Conservation (phyloP, 2,113 vertebrate species). For the Spilogale gracilis region DNA sequence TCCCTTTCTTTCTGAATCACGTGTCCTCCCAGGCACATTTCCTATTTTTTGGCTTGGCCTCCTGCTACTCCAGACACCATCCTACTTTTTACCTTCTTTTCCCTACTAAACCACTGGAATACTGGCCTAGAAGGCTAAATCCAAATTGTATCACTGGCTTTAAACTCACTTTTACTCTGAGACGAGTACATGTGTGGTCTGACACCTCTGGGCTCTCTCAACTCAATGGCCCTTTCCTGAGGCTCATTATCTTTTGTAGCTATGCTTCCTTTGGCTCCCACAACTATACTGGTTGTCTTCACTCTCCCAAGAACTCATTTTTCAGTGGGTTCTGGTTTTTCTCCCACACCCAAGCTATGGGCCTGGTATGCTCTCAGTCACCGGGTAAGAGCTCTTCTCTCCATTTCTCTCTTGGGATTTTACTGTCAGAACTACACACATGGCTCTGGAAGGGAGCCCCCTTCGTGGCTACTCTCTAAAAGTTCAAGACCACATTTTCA, state of each 20-base stretch:
- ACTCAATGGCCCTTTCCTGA: neutral
- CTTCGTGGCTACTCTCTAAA: neutral
- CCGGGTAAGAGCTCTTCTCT: neutral
- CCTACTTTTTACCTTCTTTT: neutral
- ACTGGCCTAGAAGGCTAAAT: neutral
- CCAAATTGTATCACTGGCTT: neutral
- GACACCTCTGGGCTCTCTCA: neutral
- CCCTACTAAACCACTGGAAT: neutral
- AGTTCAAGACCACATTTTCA: neutral
- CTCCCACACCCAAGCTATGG: neutral
- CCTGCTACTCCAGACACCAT: neutral
- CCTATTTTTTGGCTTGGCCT: neutral
- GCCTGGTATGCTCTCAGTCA: neutral
- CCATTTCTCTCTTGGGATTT: neutral
- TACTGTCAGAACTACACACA: neutral
- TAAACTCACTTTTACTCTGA: neutral
- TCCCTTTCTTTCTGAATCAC: neutral
- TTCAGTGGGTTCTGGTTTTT: neutral
- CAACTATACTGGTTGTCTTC: neutral
- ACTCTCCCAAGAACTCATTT: neutral
- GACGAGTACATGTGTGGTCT: neutral
- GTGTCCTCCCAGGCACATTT: neutral
- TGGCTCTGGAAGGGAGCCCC: neutral
- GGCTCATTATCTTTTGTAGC: neutral
- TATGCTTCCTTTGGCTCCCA: neutral